phyloP scores from a whole-genome alignment of 2,113 vertebrate genomes.

The Esox niger region DNA sequence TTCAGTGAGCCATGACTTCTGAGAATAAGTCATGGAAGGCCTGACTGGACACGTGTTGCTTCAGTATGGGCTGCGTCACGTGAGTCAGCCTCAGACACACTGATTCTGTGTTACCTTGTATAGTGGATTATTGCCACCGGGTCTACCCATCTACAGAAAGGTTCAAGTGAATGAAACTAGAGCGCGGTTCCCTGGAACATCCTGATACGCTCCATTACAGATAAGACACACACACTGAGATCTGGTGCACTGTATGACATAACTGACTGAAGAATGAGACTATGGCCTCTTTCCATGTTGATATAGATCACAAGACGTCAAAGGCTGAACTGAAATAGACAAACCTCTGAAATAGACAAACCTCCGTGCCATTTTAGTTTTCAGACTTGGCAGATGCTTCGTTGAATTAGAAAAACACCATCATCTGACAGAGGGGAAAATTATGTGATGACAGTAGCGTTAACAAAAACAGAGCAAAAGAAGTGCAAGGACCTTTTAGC shows the following conservation, averaged over 20 bases:
- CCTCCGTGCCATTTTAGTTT: constrained; percentile 13
- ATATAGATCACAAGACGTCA: constrained; percentile 14
- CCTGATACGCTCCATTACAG: too few relatives aligned
- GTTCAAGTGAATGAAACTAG: constrained; percentile 47
- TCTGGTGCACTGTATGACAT: too few relatives aligned
- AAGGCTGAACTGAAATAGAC: constrained; percentile 12
- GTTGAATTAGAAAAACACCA: neutral
- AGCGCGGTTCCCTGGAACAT: constrained; percentile 15
- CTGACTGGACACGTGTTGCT: neutral
- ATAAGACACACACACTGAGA: too few relatives aligned
- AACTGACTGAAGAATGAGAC: constrained; percentile 4
- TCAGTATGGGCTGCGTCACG: constrained; percentile 48
- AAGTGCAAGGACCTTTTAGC: neutral
- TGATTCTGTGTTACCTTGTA: constrained; percentile 70
- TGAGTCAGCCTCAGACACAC: constrained; percentile 63
- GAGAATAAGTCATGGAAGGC: constrained; percentile 31
- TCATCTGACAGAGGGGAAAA: neutral
- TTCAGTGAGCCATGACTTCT: constrained; percentile 19
- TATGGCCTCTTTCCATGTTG: constrained; percentile 47
- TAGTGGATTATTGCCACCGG: constrained; percentile 65
- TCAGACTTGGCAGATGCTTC: neutral
- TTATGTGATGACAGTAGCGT: neutral
- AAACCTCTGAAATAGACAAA: constrained; percentile 19
- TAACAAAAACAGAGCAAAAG: neutral
- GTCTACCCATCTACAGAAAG: constrained; percentile 55